phyloP scores from a whole-genome alignment of 2,113 vertebrate genomes.

The human region DNA sequence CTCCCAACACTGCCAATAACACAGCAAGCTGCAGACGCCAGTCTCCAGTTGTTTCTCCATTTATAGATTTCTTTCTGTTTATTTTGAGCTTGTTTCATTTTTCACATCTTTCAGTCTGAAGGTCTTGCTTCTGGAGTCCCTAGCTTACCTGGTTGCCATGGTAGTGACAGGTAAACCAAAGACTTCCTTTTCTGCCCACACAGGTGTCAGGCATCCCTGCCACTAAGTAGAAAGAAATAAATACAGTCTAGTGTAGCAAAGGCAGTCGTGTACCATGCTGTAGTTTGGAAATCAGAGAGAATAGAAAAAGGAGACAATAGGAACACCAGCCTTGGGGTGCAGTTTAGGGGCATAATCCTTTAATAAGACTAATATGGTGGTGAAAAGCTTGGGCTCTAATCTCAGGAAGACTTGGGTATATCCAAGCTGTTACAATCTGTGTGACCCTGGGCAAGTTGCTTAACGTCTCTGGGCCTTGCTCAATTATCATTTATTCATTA shows the following conservation, averaged over 20 bases:
- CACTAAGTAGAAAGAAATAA: background rate
- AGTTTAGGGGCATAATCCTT: background rate
- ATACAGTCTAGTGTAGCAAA: background rate
- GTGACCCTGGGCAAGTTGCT: background rate
- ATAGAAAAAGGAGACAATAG: background rate
- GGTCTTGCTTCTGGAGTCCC: constrained; percentile 40
- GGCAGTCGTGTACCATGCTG: background rate
- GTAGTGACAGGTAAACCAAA: constrained; percentile 37
- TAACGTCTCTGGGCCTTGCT: background rate
- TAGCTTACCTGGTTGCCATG: constrained; percentile 26
- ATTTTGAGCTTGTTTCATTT: background rate
- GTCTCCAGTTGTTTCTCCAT: background rate
- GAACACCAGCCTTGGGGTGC: background rate
- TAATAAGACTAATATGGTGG: background rate
- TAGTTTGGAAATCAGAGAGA: background rate
- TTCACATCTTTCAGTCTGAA: constrained; percentile 1
- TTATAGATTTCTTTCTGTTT: constrained; percentile 53
- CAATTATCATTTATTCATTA: background rate
- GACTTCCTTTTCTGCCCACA: background rate
- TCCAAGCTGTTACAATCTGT: background rate
- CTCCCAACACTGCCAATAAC: background rate
- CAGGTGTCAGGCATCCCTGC: background rate
- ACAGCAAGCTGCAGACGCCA: background rate
- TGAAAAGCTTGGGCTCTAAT: background rate
- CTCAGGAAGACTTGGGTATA: background rate